Conservation (phyloP, 2,888 invertebrate genomes). For the Cremastinae sp. region DNA sequence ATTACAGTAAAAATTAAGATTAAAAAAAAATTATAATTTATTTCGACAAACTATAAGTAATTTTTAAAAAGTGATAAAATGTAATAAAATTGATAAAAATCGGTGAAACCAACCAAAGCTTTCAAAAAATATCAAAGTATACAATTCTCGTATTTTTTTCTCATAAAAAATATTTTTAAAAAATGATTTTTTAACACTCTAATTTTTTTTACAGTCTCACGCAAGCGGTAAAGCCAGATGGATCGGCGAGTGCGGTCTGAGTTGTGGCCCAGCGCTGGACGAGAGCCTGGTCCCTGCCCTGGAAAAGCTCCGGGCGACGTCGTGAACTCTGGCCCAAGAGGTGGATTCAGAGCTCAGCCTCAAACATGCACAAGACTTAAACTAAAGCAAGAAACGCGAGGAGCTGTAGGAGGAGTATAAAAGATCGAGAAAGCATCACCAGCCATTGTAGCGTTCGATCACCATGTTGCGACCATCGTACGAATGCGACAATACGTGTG, state of each 20-base stretch:
- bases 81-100: background rate
- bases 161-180: too few species aligned
- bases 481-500: slow-evolving; percentile 66
- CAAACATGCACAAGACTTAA: slow-evolving; percentile 67
- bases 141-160: too few species aligned
- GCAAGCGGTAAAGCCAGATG: slow-evolving; percentile 87
- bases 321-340: slow-evolving; percentile 72
- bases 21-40: too few species aligned
- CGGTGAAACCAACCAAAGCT: too few species aligned
- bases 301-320: slow-evolving; percentile 78
- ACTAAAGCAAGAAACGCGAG: slow-evolving; percentile 35
- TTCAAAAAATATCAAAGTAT: too few species aligned
- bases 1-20: too few species aligned
- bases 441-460: slow-evolving; percentile 67
- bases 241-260: slow-evolving; percentile 84
- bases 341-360: slow-evolving; percentile 61
- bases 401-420: background rate
- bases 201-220: slow-evolving; percentile 84
- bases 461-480: slow-evolving; percentile 64
- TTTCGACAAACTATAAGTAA: background rate
- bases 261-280: slow-evolving; percentile 79
- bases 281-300: slow-evolving; percentile 77
- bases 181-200: too few species aligned
- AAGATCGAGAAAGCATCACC: slow-evolving; percentile 69
- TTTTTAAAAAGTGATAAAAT: background rate